Conservation (phyloP, 1,140 invertebrate genomes). For the Rhizoglyphus robini region DNA sequence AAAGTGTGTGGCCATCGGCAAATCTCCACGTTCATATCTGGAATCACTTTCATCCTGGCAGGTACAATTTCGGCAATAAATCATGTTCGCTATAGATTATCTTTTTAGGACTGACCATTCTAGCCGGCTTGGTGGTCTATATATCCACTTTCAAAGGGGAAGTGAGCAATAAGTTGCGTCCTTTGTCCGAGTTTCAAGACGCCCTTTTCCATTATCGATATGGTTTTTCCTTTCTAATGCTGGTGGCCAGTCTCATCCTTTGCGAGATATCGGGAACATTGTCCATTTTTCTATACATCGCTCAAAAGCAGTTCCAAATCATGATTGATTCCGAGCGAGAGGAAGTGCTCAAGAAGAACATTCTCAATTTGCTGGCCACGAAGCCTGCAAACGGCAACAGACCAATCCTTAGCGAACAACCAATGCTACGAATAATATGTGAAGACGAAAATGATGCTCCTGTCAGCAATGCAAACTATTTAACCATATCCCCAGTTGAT, state of each 20-base stretch:
- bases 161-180: constrained; percentile 64
- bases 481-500: not conserved
- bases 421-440: not conserved
- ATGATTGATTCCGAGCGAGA: constrained; percentile 33
- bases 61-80: constrained; percentile 34
- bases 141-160: constrained; percentile 81
- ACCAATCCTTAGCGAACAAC: not conserved
- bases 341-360: constrained; percentile 25
- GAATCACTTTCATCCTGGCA: constrained; percentile 53
- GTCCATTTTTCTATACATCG: constrained; percentile 71
- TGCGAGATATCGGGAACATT: constrained; percentile 68
- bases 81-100: not conserved
- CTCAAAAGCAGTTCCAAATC: constrained; percentile 45
- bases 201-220: constrained; percentile 69
- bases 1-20: constrained; percentile 43
- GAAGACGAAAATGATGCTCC: not conserved
- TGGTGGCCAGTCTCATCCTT: constrained; percentile 64
- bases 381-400: not conserved
- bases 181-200: constrained; percentile 48
- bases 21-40: constrained; percentile 48
- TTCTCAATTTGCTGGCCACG: not conserved
- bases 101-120: constrained; percentile 62
- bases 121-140: constrained; percentile 76
- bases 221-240: constrained; percentile 68
- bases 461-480: not conserved